phyloP scores from a whole-genome alignment of 2,888 invertebrate genomes.

The Acleris literana region DNA sequence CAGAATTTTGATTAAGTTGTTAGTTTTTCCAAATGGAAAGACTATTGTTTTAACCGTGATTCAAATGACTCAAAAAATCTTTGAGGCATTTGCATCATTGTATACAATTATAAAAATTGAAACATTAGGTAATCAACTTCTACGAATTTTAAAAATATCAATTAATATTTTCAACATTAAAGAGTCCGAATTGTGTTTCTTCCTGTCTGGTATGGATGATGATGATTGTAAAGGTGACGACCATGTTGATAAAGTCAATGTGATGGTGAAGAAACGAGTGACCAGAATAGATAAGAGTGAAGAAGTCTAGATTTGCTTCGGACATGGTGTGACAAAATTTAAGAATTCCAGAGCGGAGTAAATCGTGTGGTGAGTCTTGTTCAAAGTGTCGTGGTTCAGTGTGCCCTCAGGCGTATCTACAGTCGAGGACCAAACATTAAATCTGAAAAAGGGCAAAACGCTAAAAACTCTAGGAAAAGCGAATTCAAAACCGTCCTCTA shows the following conservation, averaged over 20 bases:
- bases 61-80: constrained; percentile 13
- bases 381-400: constrained; percentile 26
- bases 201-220: constrained; percentile 28
- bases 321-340: constrained; percentile 11
- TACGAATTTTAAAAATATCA: not conserved
- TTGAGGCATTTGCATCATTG: constrained; percentile 24
- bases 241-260: constrained; percentile 22
- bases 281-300: constrained; percentile 12
- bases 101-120: constrained; percentile 3
- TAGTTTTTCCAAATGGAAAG: not conserved
- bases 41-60: constrained; percentile 11
- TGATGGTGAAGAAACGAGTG: constrained; percentile 7
- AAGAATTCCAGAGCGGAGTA: constrained; percentile 14
- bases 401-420: constrained; percentile 26
- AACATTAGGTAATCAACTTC: constrained; percentile 16
- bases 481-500: constrained; percentile 66
- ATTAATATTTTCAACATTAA: not conserved
- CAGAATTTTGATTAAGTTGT: constrained; percentile 3
- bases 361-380: constrained; percentile 33
- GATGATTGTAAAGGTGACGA: constrained; percentile 10
- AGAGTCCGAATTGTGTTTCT: constrained; percentile 22
- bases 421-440: constrained; percentile 46
- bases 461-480: constrained; percentile 67
- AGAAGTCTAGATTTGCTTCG: constrained; percentile 16
- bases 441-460: constrained; percentile 55